A percentile compares a stretch with the other conserved stretches of the same genome.
Conservation (phyloP, 2,888 invertebrate genomes). For the Clusia tigrina region DNA sequence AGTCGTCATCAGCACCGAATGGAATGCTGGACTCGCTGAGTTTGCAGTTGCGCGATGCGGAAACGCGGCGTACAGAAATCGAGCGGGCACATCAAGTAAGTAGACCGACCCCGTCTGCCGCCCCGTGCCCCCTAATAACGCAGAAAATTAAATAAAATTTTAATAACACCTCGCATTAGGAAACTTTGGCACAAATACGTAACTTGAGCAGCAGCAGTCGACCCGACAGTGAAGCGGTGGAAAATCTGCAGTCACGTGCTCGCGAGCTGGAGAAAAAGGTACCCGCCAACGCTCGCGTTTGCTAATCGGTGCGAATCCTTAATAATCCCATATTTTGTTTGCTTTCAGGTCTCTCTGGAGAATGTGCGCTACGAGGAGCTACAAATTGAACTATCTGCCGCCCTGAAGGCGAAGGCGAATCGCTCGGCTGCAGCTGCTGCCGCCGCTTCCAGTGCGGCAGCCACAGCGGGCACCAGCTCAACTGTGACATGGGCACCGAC, state of each 20-base stretch:
- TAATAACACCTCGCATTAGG: constrained; percentile 62
- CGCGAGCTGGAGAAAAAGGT: constrained; percentile 91
- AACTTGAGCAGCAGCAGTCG: constrained; percentile 65
- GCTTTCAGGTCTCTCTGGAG: constrained; percentile 70
- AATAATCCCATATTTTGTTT: not conserved
- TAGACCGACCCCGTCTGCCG: not conserved
- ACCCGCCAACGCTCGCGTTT: not conserved
- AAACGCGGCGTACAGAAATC: constrained; percentile 78
- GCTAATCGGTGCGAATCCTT: not conserved
- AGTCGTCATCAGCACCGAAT: constrained; percentile 49
- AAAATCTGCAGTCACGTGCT: constrained; percentile 81
- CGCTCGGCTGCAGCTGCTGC: constrained; percentile 43
- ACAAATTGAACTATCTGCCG: constrained; percentile 83
- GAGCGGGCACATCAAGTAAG: constrained; percentile 75
- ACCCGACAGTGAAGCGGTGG: constrained; percentile 72
- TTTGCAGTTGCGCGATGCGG: constrained; percentile 81
- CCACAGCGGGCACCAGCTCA: constrained; percentile 54
- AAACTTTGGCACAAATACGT: constrained; percentile 77
- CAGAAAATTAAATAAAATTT: not conserved
- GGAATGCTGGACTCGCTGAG: constrained; percentile 70
- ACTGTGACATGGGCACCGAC: constrained; percentile 65
- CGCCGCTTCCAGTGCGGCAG: constrained; percentile 45
- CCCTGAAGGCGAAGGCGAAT: constrained; percentile 68
- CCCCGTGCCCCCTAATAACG: not conserved
- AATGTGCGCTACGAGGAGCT: constrained; percentile 86